A percentile compares a stretch with the other conserved stretches of the same genome.
These are phyloP conservation scores for Volucella inflata DNA, from an alignment of 2,888 invertebrate genomes.

Conservation along the genomic window DNA sequence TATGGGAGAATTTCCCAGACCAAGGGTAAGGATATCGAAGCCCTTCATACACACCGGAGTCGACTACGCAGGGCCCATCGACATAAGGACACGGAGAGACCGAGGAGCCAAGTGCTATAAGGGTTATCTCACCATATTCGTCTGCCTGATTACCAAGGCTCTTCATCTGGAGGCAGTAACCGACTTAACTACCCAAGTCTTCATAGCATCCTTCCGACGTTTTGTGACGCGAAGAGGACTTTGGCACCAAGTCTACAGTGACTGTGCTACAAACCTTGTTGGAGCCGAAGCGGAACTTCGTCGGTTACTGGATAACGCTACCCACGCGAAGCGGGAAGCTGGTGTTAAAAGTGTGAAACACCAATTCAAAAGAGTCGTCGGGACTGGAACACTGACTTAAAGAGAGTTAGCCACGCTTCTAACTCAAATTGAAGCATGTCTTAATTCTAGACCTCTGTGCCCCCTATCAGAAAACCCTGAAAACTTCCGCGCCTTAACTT, in stretches of 20 bases:
- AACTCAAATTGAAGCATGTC: conserved; percentile 73
- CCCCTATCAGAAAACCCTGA: conserved; percentile 65
- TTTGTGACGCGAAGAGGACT: conserved; percentile 77
- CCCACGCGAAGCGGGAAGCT: too few relatives aligned
- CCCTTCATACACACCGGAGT: too few relatives aligned
- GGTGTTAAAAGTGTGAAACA: conserved; percentile 14
- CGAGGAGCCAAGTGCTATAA: too few relatives aligned
- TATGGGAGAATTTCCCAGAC: conserved; percentile 1
- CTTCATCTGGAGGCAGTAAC: conserved; percentile 62
- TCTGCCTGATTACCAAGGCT: conserved; percentile 57
- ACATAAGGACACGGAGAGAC: too few relatives aligned
- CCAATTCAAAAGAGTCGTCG: conserved; percentile 12
- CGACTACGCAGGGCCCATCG: too few relatives aligned
- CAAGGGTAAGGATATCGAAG: too few relatives aligned
- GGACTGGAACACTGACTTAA: not conserved
- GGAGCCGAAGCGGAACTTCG: too few relatives aligned
- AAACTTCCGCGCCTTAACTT: conserved; percentile 51
- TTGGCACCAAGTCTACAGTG: too few relatives aligned
- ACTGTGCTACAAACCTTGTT: too few relatives aligned
- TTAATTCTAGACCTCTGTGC: conserved; percentile 68
- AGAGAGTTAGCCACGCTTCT: conserved; percentile 33
- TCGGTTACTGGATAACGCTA: too few relatives aligned
- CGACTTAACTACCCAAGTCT: conserved; percentile 31
- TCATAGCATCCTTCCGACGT: conserved; percentile 76
- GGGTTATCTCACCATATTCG: too few relatives aligned